Conservation (phyloP, 2,113 vertebrate genomes). For the Ptilorrhoa leucosticta region DNA sequence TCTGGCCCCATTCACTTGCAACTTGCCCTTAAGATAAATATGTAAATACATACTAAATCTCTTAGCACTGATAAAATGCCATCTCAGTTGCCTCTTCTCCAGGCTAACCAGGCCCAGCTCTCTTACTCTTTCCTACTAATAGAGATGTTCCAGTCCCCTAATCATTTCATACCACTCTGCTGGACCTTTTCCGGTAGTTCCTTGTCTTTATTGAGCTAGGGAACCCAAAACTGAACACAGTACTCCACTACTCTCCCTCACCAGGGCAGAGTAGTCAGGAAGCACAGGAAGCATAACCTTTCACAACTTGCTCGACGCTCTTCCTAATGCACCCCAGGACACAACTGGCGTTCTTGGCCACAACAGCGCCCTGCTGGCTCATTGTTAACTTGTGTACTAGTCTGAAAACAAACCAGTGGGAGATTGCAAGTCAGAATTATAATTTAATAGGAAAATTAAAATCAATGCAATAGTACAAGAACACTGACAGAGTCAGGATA, state of each 20-base stretch:
- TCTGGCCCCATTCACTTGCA: neutral
- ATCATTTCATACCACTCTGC: neutral
- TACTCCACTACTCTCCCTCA: fast-evolving
- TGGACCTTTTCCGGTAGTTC: neutral
- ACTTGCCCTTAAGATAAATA: neutral
- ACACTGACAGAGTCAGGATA: too few relatives aligned
- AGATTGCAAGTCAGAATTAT: too few relatives aligned
- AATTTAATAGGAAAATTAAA: too few relatives aligned
- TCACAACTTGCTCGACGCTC: neutral
- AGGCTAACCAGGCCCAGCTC: neutral
- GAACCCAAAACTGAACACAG: neutral
- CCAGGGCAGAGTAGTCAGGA: neutral
- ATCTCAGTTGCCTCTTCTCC: neutral
- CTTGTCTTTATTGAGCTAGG: fast-evolving
- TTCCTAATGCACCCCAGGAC: neutral
- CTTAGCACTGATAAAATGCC: neutral
- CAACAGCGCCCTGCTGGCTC: neutral
- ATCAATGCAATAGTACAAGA: too few relatives aligned
- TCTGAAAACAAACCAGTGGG: too few relatives aligned
- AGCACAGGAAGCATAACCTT: neutral
- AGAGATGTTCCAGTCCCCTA: neutral
- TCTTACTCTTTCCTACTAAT: neutral
- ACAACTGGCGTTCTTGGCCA: neutral
- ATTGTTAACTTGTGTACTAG: neutral
- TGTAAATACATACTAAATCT: too few relatives aligned